Conservation (phyloP, 2,888 invertebrate genomes). For the Heteropelma amictum region DNA sequence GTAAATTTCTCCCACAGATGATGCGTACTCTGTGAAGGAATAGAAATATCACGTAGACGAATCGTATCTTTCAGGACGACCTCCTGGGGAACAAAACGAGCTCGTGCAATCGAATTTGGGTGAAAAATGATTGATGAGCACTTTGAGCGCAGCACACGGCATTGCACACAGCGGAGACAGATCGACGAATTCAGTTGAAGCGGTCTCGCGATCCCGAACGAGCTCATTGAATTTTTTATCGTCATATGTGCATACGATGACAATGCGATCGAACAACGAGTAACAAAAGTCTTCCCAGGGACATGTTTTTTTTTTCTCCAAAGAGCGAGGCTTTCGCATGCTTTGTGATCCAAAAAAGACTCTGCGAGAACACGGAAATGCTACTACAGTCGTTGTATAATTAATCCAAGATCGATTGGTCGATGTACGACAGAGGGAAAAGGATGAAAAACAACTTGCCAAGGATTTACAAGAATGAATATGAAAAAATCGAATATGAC, state of each 20-base stretch:
- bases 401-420: slow-evolving; percentile 39
- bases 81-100: not conserved
- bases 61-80: not conserved
- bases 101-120: slow-evolving; percentile 25
- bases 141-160: not conserved
- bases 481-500: not conserved
- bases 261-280: slow-evolving; percentile 26
- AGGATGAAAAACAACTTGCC: slow-evolving; percentile 22
- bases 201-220: slow-evolving; percentile 27
- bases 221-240: slow-evolving; percentile 45
- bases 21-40: too few species aligned
- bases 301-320: slow-evolving; percentile 1
- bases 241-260: slow-evolving; percentile 1
- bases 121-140: slow-evolving; percentile 48
- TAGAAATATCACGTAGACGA: too few species aligned
- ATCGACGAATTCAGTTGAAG: slow-evolving; percentile 21
- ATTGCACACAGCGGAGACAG: slow-evolving; percentile 12
- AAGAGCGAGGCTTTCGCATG: slow-evolving; percentile 28
- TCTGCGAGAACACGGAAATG: not conserved
- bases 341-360: not conserved
- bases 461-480: slow-evolving; percentile 11
- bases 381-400: slow-evolving; percentile 30
- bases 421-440: not conserved
- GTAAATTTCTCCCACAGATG: too few species aligned
- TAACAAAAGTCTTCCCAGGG: not conserved